Percentiles rank a stretch among this genome's conserved stretches.
These are phyloP conservation scores for Rousettus madagascariensis DNA, from an alignment of 2,797 vertebrate species.

Conservation along the genomic window DNA sequence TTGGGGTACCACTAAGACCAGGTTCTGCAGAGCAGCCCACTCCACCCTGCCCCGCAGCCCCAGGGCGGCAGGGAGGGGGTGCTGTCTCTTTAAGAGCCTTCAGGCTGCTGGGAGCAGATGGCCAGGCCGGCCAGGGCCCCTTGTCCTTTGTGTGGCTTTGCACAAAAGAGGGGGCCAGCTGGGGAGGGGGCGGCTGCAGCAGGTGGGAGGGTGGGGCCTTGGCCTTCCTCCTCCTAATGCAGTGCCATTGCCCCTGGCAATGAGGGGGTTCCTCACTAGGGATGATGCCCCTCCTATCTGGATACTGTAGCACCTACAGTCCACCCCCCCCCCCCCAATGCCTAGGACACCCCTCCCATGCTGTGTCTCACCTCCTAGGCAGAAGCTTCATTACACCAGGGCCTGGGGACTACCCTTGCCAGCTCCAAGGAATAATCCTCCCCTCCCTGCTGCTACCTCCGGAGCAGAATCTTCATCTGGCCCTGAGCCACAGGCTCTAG, in stretches of 20 bases:
- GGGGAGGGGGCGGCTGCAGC: constrained; percentile 78
- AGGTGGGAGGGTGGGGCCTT: constrained; percentile 80
- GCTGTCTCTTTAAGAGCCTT: constrained; percentile 84
- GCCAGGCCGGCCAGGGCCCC: constrained; percentile 79
- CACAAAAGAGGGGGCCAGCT: constrained; percentile 83
- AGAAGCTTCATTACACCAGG: neutral
- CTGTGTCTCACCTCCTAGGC: neutral
- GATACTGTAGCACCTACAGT: neutral
- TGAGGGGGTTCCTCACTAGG: neutral
- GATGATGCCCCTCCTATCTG: neutral
- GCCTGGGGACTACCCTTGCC: neutral
- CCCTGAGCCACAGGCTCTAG: neutral
- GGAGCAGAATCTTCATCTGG: neutral
- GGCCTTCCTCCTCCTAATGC: constrained; percentile 56
- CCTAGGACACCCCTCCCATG: neutral
- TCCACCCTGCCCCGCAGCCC: constrained; percentile 41
- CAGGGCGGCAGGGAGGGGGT: constrained; percentile 71
- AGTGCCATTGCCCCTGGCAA: neutral
- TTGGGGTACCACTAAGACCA: neutral
- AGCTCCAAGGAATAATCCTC: neutral
- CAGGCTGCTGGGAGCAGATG: constrained; percentile 83
- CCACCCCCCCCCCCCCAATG: neutral
- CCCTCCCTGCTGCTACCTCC: neutral
- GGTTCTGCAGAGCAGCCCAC: neutral
- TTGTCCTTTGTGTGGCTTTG: constrained; percentile 83